These are phyloP conservation scores for Morpho helenor DNA, from an alignment of 2,888 invertebrate genomes.

Conservation along the genomic window DNA sequence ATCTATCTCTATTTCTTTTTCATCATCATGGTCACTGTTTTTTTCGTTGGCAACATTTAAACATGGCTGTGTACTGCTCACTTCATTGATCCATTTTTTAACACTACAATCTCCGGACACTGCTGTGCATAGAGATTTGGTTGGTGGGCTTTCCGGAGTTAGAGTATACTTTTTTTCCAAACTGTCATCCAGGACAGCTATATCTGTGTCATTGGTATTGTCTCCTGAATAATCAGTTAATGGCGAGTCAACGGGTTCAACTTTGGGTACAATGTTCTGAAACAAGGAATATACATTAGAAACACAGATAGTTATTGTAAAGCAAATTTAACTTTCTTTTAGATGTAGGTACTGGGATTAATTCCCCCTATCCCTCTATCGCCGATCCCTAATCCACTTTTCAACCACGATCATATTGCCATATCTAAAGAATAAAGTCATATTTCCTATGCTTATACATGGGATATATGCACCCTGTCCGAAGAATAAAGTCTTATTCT, in stretches of 20 bases:
- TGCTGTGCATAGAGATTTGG: conserved; percentile 39
- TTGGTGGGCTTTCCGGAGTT: conserved; percentile 41
- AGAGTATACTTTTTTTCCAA: conserved; percentile 52
- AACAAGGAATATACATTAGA: conserved; percentile 25
- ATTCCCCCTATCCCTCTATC: no score
- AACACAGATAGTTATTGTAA: not conserved
- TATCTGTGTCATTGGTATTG: conserved; percentile 63
- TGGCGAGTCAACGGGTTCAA: conserved; percentile 65
- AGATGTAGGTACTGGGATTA: no score
- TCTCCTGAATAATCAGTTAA: conserved; percentile 65
- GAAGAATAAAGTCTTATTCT: no score
- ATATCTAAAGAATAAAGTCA: no score
- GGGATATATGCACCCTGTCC: no score
- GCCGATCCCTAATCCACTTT: no score
- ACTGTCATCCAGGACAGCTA: conserved; percentile 54
- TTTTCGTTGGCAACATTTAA: conserved; percentile 51
- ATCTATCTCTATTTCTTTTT: conserved; percentile 68
- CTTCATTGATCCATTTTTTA: conserved; percentile 67
- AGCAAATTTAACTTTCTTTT: no score
- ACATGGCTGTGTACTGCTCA: conserved; percentile 68
- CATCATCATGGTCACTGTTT: conserved; percentile 44
- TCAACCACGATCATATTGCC: no score
- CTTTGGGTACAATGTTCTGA: conserved; percentile 63
- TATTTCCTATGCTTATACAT: no score
- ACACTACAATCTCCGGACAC: conserved; percentile 41